Percentiles rank a stretch among this genome's conserved stretches.
These are phyloP conservation scores for Volucella inanis DNA, from an alignment of 2,888 invertebrate genomes.

Conservation along the genomic window DNA sequence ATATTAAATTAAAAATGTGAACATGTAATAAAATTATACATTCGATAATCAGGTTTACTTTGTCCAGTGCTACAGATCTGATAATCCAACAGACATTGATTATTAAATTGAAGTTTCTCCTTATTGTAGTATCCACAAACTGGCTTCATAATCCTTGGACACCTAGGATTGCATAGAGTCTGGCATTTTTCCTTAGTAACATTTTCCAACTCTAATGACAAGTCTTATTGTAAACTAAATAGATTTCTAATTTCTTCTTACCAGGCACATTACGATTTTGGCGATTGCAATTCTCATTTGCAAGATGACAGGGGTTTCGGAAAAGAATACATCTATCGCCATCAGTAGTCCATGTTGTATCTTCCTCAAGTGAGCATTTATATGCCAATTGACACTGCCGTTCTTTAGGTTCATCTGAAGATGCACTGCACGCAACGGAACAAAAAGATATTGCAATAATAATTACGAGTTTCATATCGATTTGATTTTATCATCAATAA, in stretches of 20 bases:
- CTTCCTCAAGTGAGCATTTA: slow-evolving; percentile 41
- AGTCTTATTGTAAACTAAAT: no score
- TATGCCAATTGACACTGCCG: slow-evolving; percentile 19
- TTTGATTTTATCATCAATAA: neutral
- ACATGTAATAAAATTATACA: neutral
- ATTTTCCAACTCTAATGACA: slow-evolving; percentile 18
- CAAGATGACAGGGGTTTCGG: slow-evolving; percentile 41
- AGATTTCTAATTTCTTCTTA: slow-evolving; percentile 6
- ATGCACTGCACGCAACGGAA: slow-evolving; percentile 10
- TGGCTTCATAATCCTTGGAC: slow-evolving; percentile 32
- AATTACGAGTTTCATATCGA: slow-evolving; percentile 4
- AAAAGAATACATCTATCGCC: slow-evolving; percentile 38
- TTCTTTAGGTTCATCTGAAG: neutral
- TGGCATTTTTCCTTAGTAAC: slow-evolving; percentile 44
- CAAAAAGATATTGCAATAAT: neutral
- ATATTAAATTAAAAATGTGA: neutral
- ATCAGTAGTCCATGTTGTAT: slow-evolving; percentile 25
- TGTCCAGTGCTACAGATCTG: slow-evolving; percentile 36
- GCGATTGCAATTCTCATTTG: slow-evolving; percentile 52
- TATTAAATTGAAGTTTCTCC: slow-evolving; percentile 15
- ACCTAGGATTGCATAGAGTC: slow-evolving; percentile 33
- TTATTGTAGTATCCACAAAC: slow-evolving; percentile 59
- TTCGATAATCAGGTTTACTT: slow-evolving; percentile 20
- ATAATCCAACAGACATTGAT: slow-evolving; percentile 33
- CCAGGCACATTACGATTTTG: slow-evolving; percentile 29